A percentile compares a stretch with the other conserved stretches of the same genome.
phyloP scores from a whole-genome alignment of 2,113 vertebrate genomes.

The Paradisaea rubra region DNA sequence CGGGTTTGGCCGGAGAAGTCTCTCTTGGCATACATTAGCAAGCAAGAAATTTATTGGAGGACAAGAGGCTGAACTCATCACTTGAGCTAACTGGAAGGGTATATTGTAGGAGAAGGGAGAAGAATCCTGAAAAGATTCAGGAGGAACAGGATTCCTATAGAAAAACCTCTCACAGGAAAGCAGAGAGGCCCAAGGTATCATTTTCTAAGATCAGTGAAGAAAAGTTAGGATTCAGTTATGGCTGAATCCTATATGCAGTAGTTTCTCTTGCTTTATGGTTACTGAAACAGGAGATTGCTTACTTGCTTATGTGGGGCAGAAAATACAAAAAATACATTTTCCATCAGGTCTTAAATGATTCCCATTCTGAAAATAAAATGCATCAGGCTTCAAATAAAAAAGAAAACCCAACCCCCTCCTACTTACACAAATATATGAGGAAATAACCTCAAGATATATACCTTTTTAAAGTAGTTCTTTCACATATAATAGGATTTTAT shows the following conservation, averaged over 20 bases:
- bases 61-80: not conserved
- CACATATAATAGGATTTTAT: not conserved
- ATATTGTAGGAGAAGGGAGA: not conserved
- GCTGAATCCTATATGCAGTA: too few relatives aligned
- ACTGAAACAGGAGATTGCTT: not conserved
- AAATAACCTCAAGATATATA: not conserved
- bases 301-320: not conserved
- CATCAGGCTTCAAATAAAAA: not conserved
- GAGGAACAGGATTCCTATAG: not conserved
- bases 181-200: not conserved
- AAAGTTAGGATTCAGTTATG: not conserved
- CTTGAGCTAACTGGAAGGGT: not conserved
- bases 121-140: not conserved
- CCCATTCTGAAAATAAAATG: not conserved
- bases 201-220: not conserved
- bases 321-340: not conserved
- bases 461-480: not conserved
- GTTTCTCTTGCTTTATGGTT: not conserved
- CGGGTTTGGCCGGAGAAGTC: not conserved
- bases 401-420: accelerated
- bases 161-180: not conserved
- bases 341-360: not conserved
- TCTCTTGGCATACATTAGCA: not conserved
- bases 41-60: not conserved
- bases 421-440: not conserved